A percentile compares a stretch with the other conserved stretches of the same genome.
Evolutionary conservation across 2,113 vertebrate genomes (phyloP).

Genomic region (Mola mola): DNA sequence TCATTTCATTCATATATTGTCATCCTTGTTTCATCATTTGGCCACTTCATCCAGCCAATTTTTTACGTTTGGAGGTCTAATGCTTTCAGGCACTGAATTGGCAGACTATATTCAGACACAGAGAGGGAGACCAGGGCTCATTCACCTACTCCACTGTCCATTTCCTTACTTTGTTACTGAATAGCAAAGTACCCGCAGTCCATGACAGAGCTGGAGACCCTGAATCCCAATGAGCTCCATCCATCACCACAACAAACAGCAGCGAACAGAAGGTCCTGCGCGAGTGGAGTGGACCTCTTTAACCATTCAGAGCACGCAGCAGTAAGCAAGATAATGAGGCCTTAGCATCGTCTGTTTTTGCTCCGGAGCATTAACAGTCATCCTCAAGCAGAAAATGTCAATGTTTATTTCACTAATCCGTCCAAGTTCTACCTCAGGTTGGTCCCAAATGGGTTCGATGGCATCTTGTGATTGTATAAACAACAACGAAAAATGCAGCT

Average conservation of each 20-base stretch:
- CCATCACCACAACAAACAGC: slow-evolving; percentile 62
- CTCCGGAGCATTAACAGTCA: slow-evolving; percentile 2
- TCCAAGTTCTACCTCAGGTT: too few relatives aligned
- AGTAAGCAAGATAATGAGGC: slow-evolving; percentile 61
- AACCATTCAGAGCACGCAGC: slow-evolving; percentile 36
- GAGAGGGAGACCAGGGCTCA: slow-evolving; percentile 37
- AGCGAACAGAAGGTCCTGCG: slow-evolving; percentile 46
- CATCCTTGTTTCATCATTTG: slow-evolving; percentile 8
- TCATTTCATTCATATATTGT: slow-evolving; percentile 15
- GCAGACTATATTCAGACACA: slow-evolving; percentile 33
- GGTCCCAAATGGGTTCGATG: too few relatives aligned
- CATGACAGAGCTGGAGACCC: slow-evolving; percentile 32
- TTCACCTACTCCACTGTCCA: slow-evolving; percentile 48
- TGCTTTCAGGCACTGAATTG: not conserved
- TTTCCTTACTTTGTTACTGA: slow-evolving; percentile 29
- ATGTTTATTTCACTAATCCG: slow-evolving; percentile 38
- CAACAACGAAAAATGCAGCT: too few relatives aligned
- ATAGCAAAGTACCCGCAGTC: slow-evolving; percentile 39
- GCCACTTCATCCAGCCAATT: not conserved
- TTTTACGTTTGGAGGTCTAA: not conserved
- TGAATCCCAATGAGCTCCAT: slow-evolving; percentile 72
- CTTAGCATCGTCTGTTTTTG: slow-evolving; percentile 2
- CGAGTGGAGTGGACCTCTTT: slow-evolving; percentile 28
- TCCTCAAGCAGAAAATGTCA: slow-evolving; percentile 24
- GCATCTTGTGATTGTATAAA: too few relatives aligned